phyloP scores from a whole-genome alignment of 2,888 invertebrate genomes.

The Gonocerus acuteangulatus region DNA sequence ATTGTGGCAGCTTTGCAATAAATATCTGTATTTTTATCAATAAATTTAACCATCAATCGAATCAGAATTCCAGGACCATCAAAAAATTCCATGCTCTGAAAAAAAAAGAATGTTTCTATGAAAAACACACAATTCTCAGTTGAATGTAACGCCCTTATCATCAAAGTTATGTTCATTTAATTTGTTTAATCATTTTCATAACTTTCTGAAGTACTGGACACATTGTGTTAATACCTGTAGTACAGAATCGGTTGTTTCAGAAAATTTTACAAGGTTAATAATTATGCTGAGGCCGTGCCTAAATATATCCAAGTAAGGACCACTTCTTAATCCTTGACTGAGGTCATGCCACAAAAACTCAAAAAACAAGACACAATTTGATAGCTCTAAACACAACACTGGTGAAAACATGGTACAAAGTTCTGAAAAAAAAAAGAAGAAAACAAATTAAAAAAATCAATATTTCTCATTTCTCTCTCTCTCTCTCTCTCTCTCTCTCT shows the following conservation, averaged over 20 bases:
- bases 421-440: conserved; percentile 6
- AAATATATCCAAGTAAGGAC: conserved; percentile 7
- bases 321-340: conserved; percentile 7
- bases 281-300: conserved; percentile 7
- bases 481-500: too few relatives aligned
- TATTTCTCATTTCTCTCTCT: too few relatives aligned
- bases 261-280: conserved; percentile 5
- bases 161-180: too few relatives aligned
- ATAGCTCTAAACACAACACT: conserved; percentile 10
- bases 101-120: too few relatives aligned
- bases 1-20: conserved; percentile 29
- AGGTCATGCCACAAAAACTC: conserved; percentile 13
- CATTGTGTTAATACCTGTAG: too few relatives aligned
- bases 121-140: too few relatives aligned
- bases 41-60: conserved; percentile 24
- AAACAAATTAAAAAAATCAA: background rate
- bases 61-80: conserved; percentile 13
- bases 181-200: too few relatives aligned
- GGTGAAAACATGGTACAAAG: conserved; percentile 11
- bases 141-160: too few relatives aligned
- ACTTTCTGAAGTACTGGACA: too few relatives aligned
- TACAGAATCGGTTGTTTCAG: background rate
- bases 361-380: conserved; percentile 5
- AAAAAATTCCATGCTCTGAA: conserved; percentile 4
- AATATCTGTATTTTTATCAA: conserved; percentile 23